phyloP scores from a whole-genome alignment of 2,888 invertebrate species.

The Chloromyia formosa region DNA sequence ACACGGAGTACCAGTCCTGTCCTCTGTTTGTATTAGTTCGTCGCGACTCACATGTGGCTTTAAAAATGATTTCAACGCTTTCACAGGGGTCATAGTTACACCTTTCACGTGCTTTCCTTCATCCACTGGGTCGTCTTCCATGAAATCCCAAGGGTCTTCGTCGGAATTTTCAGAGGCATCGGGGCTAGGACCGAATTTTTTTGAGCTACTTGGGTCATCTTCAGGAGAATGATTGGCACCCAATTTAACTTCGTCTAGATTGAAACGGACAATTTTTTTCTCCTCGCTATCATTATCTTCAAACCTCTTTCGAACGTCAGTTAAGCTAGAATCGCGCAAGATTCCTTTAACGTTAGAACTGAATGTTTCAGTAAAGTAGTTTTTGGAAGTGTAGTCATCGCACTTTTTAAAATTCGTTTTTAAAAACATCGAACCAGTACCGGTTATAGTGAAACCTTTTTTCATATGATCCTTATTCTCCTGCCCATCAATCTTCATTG shows the following conservation, averaged over 20 bases:
- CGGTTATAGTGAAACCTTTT: slow-evolving; percentile 65
- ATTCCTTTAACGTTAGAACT: slow-evolving; percentile 68
- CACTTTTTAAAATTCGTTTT: slow-evolving; percentile 65
- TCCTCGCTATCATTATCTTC: slow-evolving; percentile 67
- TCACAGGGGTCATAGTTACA: slow-evolving; percentile 56
- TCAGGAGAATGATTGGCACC: slow-evolving; percentile 55
- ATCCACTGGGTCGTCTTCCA: slow-evolving; percentile 56
- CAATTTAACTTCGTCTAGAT: slow-evolving; percentile 61
- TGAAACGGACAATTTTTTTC: slow-evolving; percentile 78
- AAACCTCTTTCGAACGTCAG: slow-evolving; percentile 58
- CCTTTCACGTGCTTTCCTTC: slow-evolving; percentile 62
- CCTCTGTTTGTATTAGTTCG: slow-evolving; percentile 43
- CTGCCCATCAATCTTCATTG: slow-evolving; percentile 39
- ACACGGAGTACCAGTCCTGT: slow-evolving; percentile 27
- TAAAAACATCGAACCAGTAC: slow-evolving; percentile 71
- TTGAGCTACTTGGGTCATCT: slow-evolving; percentile 54
- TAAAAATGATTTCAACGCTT: slow-evolving; percentile 31
- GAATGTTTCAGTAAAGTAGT: slow-evolving; percentile 51
- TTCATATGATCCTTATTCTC: slow-evolving; percentile 57
- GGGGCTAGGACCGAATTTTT: slow-evolving; percentile 56
- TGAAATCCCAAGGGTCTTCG: slow-evolving; percentile 57
- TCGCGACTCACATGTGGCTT: slow-evolving; percentile 45
- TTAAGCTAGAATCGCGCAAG: slow-evolving; percentile 69
- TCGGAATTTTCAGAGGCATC: slow-evolving; percentile 58
- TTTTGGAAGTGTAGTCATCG: slow-evolving; percentile 53